A percentile compares a stretch with the other conserved stretches of the same genome.
Conservation (phyloP, 1,140 invertebrate species). For the Xylocopa sonorina region DNA sequence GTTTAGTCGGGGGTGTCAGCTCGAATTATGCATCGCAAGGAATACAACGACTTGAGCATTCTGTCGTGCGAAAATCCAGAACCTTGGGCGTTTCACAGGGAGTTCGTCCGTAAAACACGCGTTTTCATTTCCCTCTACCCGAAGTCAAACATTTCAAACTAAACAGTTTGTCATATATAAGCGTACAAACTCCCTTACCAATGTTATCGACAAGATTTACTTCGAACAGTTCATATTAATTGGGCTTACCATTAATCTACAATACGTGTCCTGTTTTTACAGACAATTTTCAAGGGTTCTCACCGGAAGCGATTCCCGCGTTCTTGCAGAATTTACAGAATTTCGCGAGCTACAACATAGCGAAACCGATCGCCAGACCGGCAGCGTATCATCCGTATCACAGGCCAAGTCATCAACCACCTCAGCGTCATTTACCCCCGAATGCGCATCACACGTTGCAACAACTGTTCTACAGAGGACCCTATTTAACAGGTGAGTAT, state of each 20-base stretch:
- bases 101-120: background rate
- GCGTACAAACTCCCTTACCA: background rate
- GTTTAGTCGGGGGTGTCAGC: slow-evolving; percentile 68
- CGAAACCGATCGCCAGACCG: slow-evolving; percentile 83
- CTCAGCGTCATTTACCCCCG: slow-evolving; percentile 78
- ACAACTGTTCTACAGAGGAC: slow-evolving; percentile 81
- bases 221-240: background rate
- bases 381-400: slow-evolving; percentile 81
- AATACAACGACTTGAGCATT: slow-evolving; percentile 56
- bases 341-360: slow-evolving; percentile 80
- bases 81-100: slow-evolving; percentile 53
- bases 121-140: background rate
- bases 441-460: slow-evolving; percentile 82
- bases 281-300: slow-evolving; percentile 79
- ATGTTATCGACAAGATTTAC: too few relatives aligned
- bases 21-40: slow-evolving; percentile 70
- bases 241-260: background rate
- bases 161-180: too few relatives aligned
- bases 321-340: slow-evolving; percentile 79
- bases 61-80: slow-evolving; percentile 61
- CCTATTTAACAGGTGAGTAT: slow-evolving; percentile 82
- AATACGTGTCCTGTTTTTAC: slow-evolving; percentile 50
- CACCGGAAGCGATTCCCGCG: slow-evolving; percentile 76
- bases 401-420: slow-evolving; percentile 78
- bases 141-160: background rate